phyloP scores from a whole-genome alignment of 2,888 invertebrate genomes.

The Patella depressa region DNA sequence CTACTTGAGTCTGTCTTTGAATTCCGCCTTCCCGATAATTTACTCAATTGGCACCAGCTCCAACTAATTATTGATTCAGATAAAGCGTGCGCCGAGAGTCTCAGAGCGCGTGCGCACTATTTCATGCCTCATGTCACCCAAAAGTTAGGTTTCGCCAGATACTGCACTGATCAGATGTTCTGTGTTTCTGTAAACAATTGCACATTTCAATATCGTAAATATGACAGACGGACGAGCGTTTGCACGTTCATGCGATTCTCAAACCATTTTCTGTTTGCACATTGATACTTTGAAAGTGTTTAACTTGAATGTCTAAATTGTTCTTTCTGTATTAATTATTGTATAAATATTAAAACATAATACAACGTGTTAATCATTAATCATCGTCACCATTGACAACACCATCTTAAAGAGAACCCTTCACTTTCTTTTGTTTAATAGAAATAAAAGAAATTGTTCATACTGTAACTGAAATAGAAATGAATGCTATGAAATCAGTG shows the following conservation, averaged over 20 bases:
- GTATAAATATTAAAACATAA: slow-evolving; percentile 4
- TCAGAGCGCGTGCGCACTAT: neutral
- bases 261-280: neutral
- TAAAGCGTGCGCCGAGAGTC: neutral
- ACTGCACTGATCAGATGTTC: neutral
- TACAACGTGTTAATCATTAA: slow-evolving; percentile 4
- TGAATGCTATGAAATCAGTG: too few species aligned
- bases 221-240: slow-evolving; percentile 9
- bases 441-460: too few species aligned
- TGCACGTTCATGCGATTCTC: neutral
- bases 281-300: slow-evolving; percentile 7
- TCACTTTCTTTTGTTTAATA: too few species aligned
- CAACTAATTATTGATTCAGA: slow-evolving; percentile 1
- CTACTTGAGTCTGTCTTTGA: slow-evolving; percentile 3
- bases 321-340: neutral
- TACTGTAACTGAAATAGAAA: too few species aligned
- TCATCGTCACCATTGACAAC: neutral
- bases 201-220: slow-evolving; percentile 3
- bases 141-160: neutral
- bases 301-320: neutral
- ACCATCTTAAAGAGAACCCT: too few species aligned
- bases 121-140: neutral
- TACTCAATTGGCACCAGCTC: slow-evolving; percentile 6
- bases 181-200: slow-evolving; percentile 8
- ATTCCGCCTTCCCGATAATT: slow-evolving; percentile 6